Evolutionary conservation across 2,113 vertebrate species (phyloP), one percentile per base, ranked within the genome.

Genomic region (Puffinus mauretanicus): DNA sequence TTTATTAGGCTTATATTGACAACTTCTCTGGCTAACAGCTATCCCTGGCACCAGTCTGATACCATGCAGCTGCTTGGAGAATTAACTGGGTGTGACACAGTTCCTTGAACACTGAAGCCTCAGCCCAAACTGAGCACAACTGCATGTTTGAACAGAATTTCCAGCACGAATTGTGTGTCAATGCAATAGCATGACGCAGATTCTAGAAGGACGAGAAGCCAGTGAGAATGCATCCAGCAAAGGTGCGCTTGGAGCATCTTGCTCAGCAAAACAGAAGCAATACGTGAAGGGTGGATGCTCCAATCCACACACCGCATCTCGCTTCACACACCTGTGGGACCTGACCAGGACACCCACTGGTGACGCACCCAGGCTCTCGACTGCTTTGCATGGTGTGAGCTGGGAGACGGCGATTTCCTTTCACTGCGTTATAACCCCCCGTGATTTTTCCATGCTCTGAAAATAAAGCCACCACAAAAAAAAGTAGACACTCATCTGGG

Each of bases 251-350:
- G 18, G 46, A 46, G 46, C 46, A 19, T 46, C 46, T 46, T 46
- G 18, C 46, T 46, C 46, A 20, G 46, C 10, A 27, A 69, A 71
- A 51, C 4, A 13, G 0, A 58, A n/a, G 19, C 16, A 44, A 6
- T 3, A 25, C 0, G 7, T 9, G 16, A n/a, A 52, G 34, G 34
- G 38, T 3, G 14, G 30, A 42, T 27, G 46, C 6, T 26, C 11
- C 32, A 65, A 44, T 60, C 34, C 60, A 47, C 40, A 40, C 13
- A 1, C 10, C 2, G 2, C 38, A 40, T 2, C 47, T 60, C 27
- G 7, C 2, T 8, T 55, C 60, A 32, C 11, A 32, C 10, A 2
- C 4, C 0, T 0, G 16, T 8, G 44, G 58, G 58, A 34, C 62
- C 13, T 24, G 27, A 46, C 22, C 46, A 38, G 46, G 44, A 27